These are phyloP conservation scores for Xylota sylvarum DNA, from an alignment of 2,888 invertebrate species.

Conservation along the genomic window DNA sequence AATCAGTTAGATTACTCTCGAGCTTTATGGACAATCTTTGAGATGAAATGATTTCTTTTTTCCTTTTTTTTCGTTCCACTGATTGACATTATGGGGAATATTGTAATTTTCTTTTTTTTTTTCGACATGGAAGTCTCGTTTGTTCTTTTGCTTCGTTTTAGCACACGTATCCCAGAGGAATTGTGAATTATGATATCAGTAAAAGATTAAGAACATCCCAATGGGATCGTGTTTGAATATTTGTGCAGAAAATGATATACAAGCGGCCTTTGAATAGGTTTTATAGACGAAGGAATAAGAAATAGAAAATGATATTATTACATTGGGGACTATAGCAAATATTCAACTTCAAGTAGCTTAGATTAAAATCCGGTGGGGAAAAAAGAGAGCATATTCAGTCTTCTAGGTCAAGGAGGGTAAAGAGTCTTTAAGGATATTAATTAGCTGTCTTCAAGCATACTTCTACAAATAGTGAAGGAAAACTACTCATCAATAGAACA, in stretches of 20 bases:
- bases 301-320: background rate
- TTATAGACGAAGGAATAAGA: background rate
- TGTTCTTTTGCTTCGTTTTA: background rate
- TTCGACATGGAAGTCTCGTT: background rate
- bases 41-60: slow-evolving; percentile 51
- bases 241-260: background rate
- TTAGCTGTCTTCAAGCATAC: too few species aligned
- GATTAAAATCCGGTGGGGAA: too few species aligned
- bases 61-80: slow-evolving; percentile 12
- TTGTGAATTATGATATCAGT: slow-evolving; percentile 43
- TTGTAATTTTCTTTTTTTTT: slow-evolving; percentile 42
- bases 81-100: slow-evolving; percentile 41
- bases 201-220: slow-evolving; percentile 8
- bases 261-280: background rate
- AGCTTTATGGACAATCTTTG: slow-evolving; percentile 38
- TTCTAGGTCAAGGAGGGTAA: too few species aligned
- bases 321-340: background rate
- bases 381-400: too few species aligned
- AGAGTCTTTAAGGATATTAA: too few species aligned
- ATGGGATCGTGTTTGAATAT: slow-evolving; percentile 6
- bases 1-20: slow-evolving; percentile 59
- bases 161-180: slow-evolving; percentile 14
- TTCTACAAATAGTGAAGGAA: too few species aligned
- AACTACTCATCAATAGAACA: too few species aligned
- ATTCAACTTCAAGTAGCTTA: background rate